Percentiles rank a stretch among this genome's conserved stretches.
Evolutionary conservation across 2,888 invertebrate species (phyloP).

Genomic region (Xylophagus ater): DNA sequence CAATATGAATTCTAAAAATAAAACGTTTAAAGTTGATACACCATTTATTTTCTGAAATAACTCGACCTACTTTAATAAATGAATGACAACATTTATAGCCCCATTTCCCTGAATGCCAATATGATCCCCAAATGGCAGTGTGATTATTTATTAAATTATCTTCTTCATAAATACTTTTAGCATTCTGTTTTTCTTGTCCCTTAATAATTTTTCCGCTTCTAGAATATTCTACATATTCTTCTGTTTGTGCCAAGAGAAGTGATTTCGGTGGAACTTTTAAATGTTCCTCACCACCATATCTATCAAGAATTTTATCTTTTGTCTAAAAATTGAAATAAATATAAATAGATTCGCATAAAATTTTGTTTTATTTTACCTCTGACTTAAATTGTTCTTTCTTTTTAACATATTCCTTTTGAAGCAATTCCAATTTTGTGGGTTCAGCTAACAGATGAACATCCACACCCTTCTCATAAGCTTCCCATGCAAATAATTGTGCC

Average conservation of each 20-base stretch:
- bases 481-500: conserved; percentile 96
- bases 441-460: conserved; percentile 94
- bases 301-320: conserved; percentile 72
- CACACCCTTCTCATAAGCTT: conserved; percentile 83
- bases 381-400: conserved; percentile 85
- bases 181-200: conserved; percentile 79
- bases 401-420: conserved; percentile 80
- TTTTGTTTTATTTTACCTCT: too few species aligned
- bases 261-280: conserved; percentile 77
- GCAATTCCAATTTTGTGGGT: conserved; percentile 89
- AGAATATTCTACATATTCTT: conserved; percentile 92
- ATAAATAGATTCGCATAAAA: too few species aligned
- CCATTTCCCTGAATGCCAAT: conserved; percentile 88
- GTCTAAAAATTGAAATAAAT: conserved; percentile 46
- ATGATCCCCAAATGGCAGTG: conserved; percentile 91
- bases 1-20: conserved; percentile 57
- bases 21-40: conserved; percentile 6
- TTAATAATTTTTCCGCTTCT: conserved; percentile 77
- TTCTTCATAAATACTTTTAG: conserved; percentile 86
- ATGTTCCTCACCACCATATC: conserved; percentile 93
- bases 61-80: conserved; percentile 53
- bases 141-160: conserved; percentile 89
- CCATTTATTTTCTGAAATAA: not conserved
- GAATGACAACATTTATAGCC: conserved; percentile 95
- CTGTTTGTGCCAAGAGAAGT: conserved; percentile 82